phyloP scores from a whole-genome alignment of 2,888 invertebrate genomes.

The Zhuqinia jingwanae region DNA sequence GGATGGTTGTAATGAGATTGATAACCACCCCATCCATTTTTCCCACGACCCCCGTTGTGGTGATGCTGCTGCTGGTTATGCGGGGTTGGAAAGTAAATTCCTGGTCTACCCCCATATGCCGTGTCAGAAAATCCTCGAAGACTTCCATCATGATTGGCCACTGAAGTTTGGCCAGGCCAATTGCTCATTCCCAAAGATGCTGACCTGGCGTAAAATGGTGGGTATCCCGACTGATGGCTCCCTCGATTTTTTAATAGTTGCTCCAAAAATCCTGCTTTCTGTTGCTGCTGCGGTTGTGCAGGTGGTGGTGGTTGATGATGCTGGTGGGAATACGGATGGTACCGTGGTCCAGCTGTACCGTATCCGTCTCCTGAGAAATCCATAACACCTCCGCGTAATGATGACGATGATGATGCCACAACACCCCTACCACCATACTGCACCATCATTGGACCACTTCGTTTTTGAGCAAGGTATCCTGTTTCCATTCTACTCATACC shows the following conservation, averaged over 20 bases:
- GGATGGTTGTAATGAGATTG: no score
- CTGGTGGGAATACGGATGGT: not conserved
- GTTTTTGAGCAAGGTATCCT: not conserved
- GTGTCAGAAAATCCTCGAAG: not conserved
- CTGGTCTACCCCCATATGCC: no score
- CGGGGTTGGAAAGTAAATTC: not conserved
- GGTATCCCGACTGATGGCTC: not conserved
- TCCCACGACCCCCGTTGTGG: not conserved
- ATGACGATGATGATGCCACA: no score
- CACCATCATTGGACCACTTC: no score
- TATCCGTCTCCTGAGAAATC: not conserved
- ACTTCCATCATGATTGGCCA: not conserved
- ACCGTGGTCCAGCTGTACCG: not conserved
- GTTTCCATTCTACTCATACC: not conserved
- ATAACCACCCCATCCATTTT: no score
- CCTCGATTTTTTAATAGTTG: constrained; percentile 30
- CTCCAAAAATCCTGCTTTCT: constrained; percentile 20
- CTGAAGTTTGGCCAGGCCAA: no score
- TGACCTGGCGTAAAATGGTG: no score
- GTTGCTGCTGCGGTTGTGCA: not conserved
- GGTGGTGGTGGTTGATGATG: not conserved
- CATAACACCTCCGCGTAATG: not conserved
- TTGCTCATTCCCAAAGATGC: no score
- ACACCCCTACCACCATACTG: not conserved
- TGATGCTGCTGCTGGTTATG: not conserved